Percentiles rank a stretch among this genome's conserved stretches.
phyloP scores from a whole-genome alignment of 2,888 invertebrate species.

The Heliconius hortense region DNA sequence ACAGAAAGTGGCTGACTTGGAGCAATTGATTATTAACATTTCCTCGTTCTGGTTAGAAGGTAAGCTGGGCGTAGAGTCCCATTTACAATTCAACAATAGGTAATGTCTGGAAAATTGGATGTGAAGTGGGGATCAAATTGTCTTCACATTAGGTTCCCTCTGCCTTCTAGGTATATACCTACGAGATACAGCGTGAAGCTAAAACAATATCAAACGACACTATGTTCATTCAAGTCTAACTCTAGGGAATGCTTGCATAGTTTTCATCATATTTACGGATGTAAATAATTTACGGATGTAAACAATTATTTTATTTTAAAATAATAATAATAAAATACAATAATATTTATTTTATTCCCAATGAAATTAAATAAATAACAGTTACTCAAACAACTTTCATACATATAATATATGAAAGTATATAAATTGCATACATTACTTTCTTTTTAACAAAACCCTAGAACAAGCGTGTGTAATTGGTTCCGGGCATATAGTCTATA shows the following conservation, averaged over 20 bases:
- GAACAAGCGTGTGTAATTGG: conserved; percentile 29
- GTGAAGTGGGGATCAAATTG: too few species aligned
- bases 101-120: too few species aligned
- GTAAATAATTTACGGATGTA: background rate
- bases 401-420: conserved; percentile 2
- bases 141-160: too few species aligned
- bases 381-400: background rate
- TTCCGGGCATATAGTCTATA: conserved; percentile 41
- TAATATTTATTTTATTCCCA: background rate
- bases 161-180: too few species aligned
- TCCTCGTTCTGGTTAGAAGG: too few species aligned
- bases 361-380: background rate
- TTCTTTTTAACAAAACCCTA: conserved; percentile 22
- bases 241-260: background rate
- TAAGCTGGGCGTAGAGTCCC: too few species aligned
- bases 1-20: too few species aligned
- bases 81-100: too few species aligned
- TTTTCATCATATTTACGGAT: background rate
- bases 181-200: too few species aligned
- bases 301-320: background rate
- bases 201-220: too few species aligned
- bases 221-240: too few species aligned
- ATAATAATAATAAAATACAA: background rate
- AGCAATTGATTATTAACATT: too few species aligned
- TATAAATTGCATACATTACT: background rate